phyloP scores from a whole-genome alignment of 1,140 invertebrate species.

The Lithobius niger region DNA sequence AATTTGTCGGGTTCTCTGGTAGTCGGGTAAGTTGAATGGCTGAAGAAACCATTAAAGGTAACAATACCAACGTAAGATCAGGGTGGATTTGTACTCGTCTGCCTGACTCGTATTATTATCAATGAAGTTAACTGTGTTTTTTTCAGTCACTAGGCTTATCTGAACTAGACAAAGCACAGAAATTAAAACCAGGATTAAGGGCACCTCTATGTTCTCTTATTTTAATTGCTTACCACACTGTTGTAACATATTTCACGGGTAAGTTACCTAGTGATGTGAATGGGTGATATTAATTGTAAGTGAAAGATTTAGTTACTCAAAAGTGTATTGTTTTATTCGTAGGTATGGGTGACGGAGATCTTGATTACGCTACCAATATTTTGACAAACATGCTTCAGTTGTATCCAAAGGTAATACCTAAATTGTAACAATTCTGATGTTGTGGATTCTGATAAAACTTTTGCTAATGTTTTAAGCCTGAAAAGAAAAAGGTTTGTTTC shows the following conservation, averaged over 20 bases:
- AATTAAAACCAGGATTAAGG: constrained; percentile 52
- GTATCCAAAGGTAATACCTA: constrained; percentile 35
- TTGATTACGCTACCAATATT: constrained; percentile 56
- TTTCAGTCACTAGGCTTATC: constrained; percentile 51
- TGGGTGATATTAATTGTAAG: neutral
- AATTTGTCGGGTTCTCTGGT: constrained; percentile 90
- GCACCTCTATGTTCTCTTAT: constrained; percentile 74
- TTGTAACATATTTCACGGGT: constrained; percentile 48
- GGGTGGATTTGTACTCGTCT: neutral
- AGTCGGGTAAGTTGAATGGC: constrained; percentile 56
- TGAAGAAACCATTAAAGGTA: neutral
- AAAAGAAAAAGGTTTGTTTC: too few species aligned
- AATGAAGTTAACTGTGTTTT: neutral
- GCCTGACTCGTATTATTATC: neutral
- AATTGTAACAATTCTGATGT: neutral
- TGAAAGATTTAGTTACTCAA: constrained; percentile 12
- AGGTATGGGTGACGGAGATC: constrained; percentile 62
- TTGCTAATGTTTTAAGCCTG: too few species aligned
- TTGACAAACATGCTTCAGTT: constrained; percentile 49
- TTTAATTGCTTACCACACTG: constrained; percentile 66
- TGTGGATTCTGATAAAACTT: too few species aligned
- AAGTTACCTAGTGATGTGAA: neutral
- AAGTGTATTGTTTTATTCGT: constrained; percentile 17
- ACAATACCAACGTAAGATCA: neutral
- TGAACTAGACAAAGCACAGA: constrained; percentile 55